phyloP scores from a whole-genome alignment of 2,113 vertebrate species.

The Lamprologus speciosus region DNA sequence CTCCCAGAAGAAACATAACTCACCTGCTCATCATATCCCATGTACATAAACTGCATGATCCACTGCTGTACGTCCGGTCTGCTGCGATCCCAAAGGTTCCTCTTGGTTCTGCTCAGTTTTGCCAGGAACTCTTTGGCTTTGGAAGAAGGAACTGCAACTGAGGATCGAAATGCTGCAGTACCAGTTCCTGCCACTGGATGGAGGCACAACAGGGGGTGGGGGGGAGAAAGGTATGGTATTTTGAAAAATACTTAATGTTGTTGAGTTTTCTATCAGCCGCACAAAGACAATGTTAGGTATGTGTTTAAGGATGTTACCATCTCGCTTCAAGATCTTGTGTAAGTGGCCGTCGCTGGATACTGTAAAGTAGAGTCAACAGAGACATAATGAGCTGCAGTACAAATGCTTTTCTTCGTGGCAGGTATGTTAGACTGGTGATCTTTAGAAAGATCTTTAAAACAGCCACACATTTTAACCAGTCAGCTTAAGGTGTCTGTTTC shows the following conservation, averaged over 20 bases:
- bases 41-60: conserved; percentile 91
- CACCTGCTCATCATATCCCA: conserved; percentile 90
- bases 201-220: background rate
- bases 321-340: conserved; percentile 75
- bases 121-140: conserved; percentile 83
- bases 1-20: background rate
- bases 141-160: conserved; percentile 64
- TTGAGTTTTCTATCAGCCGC: background rate
- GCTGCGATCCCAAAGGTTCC: conserved; percentile 87
- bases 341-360: conserved; percentile 73
- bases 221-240: background rate
- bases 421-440: background rate
- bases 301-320: conserved; percentile 60
- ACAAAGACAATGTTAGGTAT: background rate
- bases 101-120: conserved; percentile 74
- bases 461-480: background rate
- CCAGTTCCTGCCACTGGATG: conserved; percentile 30
- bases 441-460: background rate
- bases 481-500: background rate
- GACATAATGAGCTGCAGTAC: background rate
- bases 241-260: background rate
- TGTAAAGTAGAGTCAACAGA: conserved; percentile 41
- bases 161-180: background rate
- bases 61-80: conserved; percentile 90
- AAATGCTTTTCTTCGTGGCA: background rate